These are phyloP conservation scores for Acronicta aceris DNA, from an alignment of 2,888 invertebrate genomes.

Conservation along the genomic window DNA sequence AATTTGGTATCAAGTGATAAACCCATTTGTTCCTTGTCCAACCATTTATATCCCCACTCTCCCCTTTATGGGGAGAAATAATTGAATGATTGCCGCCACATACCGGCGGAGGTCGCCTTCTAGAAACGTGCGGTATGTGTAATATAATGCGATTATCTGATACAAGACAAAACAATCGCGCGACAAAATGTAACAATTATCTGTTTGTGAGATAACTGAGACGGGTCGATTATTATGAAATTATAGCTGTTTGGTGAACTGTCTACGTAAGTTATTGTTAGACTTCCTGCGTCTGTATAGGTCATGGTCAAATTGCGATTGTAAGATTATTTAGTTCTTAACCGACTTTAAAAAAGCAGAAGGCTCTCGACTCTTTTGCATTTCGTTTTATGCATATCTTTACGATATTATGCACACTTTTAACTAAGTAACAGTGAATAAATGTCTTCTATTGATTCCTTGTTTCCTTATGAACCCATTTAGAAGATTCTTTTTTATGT, in stretches of 20 bases:
- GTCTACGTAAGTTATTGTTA: background rate
- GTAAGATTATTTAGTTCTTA: too few species aligned
- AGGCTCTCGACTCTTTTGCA: background rate
- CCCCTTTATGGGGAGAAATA: slow-evolving; percentile 51
- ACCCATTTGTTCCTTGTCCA: slow-evolving; percentile 11
- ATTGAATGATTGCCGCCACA: slow-evolving; percentile 65
- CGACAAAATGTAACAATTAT: slow-evolving; percentile 16
- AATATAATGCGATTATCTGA: slow-evolving; percentile 10
- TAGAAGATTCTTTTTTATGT: too few species aligned
- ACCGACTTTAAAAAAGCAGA: too few species aligned
- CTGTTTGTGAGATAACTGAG: slow-evolving; percentile 3
- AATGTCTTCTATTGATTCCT: too few species aligned
- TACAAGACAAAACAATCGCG: slow-evolving; percentile 15
- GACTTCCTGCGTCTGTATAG: background rate
- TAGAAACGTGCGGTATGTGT: slow-evolving; percentile 33
- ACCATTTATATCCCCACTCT: slow-evolving; percentile 20
- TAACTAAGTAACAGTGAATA: too few species aligned
- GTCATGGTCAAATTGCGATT: background rate
- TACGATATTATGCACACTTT: too few species aligned
- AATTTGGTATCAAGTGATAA: slow-evolving; percentile 16
- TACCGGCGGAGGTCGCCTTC: slow-evolving; percentile 27
- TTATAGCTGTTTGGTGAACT: slow-evolving; percentile 4
- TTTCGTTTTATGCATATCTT: too few species aligned
- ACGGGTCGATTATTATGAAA: background rate
- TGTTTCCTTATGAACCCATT: too few species aligned